Conservation (phyloP, 1,140 invertebrate genomes). For the Arion vulgaris region DNA sequence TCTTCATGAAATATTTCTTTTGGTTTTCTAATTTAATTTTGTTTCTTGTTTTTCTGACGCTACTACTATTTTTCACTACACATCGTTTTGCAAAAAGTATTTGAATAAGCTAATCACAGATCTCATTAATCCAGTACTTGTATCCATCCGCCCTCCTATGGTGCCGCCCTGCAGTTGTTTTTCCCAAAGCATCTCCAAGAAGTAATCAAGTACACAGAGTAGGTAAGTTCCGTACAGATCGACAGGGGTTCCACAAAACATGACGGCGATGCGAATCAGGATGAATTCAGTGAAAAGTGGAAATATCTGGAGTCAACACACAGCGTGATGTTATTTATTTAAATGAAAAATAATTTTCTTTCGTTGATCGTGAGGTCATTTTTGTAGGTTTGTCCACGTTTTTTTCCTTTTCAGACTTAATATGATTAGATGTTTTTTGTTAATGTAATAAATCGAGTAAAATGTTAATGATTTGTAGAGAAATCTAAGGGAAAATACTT, state of each 20-base stretch:
- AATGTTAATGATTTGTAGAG: too few species aligned
- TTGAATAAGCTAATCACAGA: constrained; percentile 1
- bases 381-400: neutral
- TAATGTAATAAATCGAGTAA: too few species aligned
- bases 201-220: constrained; percentile 34
- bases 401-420: too few species aligned
- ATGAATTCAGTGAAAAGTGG: constrained; percentile 13
- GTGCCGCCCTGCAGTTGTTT: constrained; percentile 24
- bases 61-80: neutral
- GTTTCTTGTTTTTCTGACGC: neutral
- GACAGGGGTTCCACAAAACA: neutral
- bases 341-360: neutral
- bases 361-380: neutral
- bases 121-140: constrained; percentile 31
- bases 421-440: too few species aligned
- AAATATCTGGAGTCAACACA: constrained; percentile 11
- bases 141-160: constrained; percentile 35
- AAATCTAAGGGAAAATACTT: too few species aligned
- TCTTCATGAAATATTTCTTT: neutral
- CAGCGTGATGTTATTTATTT: neutral
- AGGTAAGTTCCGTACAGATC: constrained; percentile 24
- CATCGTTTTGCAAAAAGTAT: neutral
- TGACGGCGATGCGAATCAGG: constrained; percentile 13
- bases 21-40: neutral
- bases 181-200: constrained; percentile 30